These are phyloP conservation scores for Orycteropus afer DNA, from an alignment of 2,113 vertebrate genomes.

Conservation along the genomic window DNA sequence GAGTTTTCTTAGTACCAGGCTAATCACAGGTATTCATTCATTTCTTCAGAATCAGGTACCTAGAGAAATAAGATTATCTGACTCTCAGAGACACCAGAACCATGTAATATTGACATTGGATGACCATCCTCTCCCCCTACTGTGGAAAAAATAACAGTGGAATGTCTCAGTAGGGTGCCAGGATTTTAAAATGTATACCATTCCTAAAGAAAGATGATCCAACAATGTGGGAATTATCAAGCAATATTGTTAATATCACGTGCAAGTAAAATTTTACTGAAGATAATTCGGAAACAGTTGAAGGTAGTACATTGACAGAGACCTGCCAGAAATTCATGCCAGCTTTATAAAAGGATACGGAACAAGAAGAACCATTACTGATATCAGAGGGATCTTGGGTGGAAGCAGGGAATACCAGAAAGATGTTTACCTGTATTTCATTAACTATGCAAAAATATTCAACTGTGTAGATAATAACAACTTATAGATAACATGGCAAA, in stretches of 20 bases:
- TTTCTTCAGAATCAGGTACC: background rate
- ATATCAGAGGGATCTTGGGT: background rate
- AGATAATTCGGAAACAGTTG: background rate
- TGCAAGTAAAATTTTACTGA: background rate
- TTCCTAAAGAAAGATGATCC: too few relatives aligned
- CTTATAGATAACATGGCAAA: background rate
- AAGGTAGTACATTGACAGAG: background rate
- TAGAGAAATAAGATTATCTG: background rate
- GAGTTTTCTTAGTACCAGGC: background rate
- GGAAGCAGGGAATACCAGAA: background rate
- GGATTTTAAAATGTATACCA: constrained; percentile 15
- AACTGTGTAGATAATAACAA: background rate
- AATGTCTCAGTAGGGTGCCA: background rate
- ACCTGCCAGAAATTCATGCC: background rate
- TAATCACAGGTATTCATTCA: background rate
- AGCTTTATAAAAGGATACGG: background rate
- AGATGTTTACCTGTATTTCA: background rate
- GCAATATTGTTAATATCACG: background rate
- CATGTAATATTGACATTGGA: background rate
- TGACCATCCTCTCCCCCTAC: background rate
- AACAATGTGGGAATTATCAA: too few relatives aligned
- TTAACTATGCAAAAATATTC: too few relatives aligned
- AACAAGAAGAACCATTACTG: background rate
- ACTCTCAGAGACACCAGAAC: background rate
- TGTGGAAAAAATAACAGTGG: background rate